Evolutionary conservation across 2,888 invertebrate genomes (phyloP).

Genomic region (Drosophila engyochracea): DNA sequence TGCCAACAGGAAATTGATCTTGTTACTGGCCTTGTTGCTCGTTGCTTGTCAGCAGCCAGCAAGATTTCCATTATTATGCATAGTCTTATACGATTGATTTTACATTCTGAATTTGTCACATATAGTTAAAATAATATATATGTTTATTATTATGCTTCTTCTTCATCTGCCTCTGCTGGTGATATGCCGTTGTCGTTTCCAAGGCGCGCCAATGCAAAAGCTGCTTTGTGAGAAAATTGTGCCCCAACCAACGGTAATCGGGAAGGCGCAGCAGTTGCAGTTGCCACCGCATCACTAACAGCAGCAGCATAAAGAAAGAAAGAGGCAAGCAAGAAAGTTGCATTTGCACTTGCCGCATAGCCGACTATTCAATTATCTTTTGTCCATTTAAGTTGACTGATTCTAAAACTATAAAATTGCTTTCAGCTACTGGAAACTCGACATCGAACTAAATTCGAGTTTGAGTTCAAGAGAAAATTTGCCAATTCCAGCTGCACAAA

Average conservation of each 20-base stretch:
- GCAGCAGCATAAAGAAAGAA: conserved; percentile 24
- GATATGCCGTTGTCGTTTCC: conserved; percentile 70
- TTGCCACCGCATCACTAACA: conserved; percentile 11
- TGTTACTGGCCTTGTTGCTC: conserved; percentile 17
- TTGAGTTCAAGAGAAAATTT: not conserved
- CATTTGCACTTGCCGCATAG: not conserved
- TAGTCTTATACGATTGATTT: conserved; percentile 1
- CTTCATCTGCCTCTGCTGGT: conserved; percentile 7
- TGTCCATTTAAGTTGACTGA: not conserved
- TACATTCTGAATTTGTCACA: conserved; percentile 7
- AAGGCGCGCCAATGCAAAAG: conserved; percentile 73
- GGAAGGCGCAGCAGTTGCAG: conserved; percentile 36
- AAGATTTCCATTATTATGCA: conserved; percentile 6
- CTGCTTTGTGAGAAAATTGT: conserved; percentile 73
- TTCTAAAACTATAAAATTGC: not conserved
- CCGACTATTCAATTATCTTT: conserved; percentile 3
- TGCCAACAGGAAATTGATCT: conserved; percentile 45
- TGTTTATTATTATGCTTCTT: conserved; percentile 1
- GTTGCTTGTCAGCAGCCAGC: not conserved
- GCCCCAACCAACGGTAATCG: conserved; percentile 77
- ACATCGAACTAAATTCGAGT: not conserved
- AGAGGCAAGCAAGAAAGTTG: conserved; percentile 5
- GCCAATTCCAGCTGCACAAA: not conserved
- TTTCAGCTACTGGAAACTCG: not conserved
- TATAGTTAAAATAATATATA: not conserved